Conservation (phyloP, 2,113 vertebrate genomes). For the Paratilapia polleni region DNA sequence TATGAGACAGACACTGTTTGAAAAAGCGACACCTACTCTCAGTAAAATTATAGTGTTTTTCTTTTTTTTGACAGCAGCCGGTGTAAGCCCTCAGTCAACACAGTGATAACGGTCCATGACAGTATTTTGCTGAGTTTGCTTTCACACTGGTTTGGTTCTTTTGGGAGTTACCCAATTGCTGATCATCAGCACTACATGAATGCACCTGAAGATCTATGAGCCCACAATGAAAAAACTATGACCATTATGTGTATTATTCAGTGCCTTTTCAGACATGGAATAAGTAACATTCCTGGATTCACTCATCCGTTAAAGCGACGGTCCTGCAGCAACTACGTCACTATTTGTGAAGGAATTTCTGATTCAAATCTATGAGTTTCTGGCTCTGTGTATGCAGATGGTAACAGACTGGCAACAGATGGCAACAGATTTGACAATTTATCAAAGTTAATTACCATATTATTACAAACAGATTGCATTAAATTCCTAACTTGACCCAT, state of each 20-base stretch:
- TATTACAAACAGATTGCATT: background rate
- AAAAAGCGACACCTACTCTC: slow-evolving; percentile 50
- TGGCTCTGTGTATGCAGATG: background rate
- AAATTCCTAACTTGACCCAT: background rate
- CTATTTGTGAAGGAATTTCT: background rate
- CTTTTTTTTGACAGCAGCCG: background rate
- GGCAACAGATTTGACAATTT: background rate
- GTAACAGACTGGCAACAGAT: background rate
- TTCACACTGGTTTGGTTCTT: background rate
- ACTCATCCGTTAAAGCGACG: background rate
- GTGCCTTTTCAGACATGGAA: background rate
- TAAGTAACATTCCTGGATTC: background rate
- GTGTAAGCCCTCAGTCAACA: slow-evolving; percentile 16
- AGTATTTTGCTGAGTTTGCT: background rate
- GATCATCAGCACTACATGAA: background rate
- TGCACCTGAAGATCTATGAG: background rate
- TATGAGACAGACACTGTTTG: slow-evolving; percentile 28
- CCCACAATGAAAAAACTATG: background rate
- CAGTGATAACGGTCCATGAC: background rate
- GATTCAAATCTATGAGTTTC: background rate
- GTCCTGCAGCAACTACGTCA: background rate
- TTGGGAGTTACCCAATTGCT: background rate
- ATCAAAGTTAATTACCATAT: background rate
- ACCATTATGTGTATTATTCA: background rate
- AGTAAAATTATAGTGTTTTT: slow-evolving; percentile 50